Evolutionary conservation across 2,888 invertebrate genomes (phyloP), one percentile per base, ranked within the genome.

Genomic region (Agrotis exclamationis): DNA sequence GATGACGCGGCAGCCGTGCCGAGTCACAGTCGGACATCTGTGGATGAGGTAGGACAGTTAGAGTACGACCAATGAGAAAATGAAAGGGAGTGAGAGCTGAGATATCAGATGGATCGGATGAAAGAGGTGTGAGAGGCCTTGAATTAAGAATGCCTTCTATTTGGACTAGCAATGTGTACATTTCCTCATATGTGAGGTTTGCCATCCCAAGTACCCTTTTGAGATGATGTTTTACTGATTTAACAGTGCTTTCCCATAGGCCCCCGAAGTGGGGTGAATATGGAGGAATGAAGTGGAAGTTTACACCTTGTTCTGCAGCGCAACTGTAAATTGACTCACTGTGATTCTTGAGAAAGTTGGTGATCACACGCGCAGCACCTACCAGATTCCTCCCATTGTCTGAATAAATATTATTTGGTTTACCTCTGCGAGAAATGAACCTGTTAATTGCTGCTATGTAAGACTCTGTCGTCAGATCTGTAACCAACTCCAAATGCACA

Each of bases 381-480:
- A 64, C 64, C 28, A 28, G 28, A 28, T 28, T 28, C 28, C 5
- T 28, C 28, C 28, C 28, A 28, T 28, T 28, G 28, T 62, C 70
- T 44, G 70, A 65, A 16, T 65, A 71, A 1, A 65, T 59, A 48
- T 65, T 28, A 28, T 54, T 56, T 0, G 54, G 60, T 24, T 57
- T 63, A 6, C 70, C 70, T 9, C 63, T 69, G 13, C 62, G 62
- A 44, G 48, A 39, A 18, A 66, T 59, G 24, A 63, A 63, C 16
- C 69, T 20, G 1, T 57, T 63, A 9, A 69, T 16, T 39, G 63
- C 62, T 47, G 63, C 69, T 50, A 62, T 14, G 54, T 62, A 68
- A 44, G 56, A 50, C 4, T 63, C 69, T 7, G 44, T 69, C 6
- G 63, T 58, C 4, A 58, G 16, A 58, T 44, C 58, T 44, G 59